phyloP scores from a whole-genome alignment of 2,113 vertebrate genomes.

The Colinus virginianus region DNA sequence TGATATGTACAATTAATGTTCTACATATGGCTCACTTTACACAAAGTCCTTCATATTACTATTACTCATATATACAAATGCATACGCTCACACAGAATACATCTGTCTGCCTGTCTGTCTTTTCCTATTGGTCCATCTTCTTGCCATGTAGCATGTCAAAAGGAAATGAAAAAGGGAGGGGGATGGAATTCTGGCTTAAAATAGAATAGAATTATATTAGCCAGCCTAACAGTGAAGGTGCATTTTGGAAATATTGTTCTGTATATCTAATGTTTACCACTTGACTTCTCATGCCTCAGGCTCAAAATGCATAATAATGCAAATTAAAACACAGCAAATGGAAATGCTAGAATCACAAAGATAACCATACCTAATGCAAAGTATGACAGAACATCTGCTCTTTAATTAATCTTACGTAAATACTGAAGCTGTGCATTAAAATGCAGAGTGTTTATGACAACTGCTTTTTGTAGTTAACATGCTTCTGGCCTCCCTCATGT shows the following conservation, averaged over 20 bases:
- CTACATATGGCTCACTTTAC: conserved; percentile 15
- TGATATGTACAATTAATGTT: conserved; percentile 28
- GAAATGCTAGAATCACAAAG: conserved; percentile 78
- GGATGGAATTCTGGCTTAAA: conserved; percentile 72
- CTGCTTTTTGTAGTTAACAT: conserved; percentile 73
- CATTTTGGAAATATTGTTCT: conserved; percentile 76
- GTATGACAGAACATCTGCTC: conserved; percentile 81
- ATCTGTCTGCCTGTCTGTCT: conserved; percentile 56
- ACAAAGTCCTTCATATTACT: conserved; percentile 30
- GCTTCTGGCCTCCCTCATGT: conserved; percentile 65
- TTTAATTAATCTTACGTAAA: conserved; percentile 86
- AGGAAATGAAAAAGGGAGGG: conserved; percentile 78
- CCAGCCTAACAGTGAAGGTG: conserved; percentile 74
- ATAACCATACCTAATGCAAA: conserved; percentile 82
- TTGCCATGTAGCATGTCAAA: conserved; percentile 76
- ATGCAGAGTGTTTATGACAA: conserved; percentile 79
- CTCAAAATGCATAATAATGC: conserved; percentile 81
- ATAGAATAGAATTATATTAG: conserved; percentile 77
- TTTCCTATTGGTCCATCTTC: conserved; percentile 17
- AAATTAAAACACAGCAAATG: conserved; percentile 78
- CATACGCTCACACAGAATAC: not conserved
- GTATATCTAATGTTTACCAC: conserved; percentile 80
- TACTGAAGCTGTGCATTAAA: conserved; percentile 69
- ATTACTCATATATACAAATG: conserved; percentile 1
- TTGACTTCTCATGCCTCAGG: conserved; percentile 81